Evolutionary conservation across 2,888 invertebrate genomes (phyloP), one percentile per base, ranked within the genome.

Genomic region (Cephus pygmeus): DNA sequence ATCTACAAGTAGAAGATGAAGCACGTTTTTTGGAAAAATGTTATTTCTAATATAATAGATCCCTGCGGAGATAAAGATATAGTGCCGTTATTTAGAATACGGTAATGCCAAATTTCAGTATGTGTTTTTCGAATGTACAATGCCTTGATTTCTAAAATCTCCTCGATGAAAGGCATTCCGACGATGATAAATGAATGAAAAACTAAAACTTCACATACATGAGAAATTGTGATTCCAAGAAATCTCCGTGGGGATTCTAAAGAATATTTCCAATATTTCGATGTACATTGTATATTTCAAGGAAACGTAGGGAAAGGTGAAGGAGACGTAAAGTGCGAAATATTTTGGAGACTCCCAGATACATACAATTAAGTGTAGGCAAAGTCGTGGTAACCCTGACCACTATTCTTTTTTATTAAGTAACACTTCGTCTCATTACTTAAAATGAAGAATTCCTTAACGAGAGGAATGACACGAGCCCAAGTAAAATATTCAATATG

Each of bases 311-410:
- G 56, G 23, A 56, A 40, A 56, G 56, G 56, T 23, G 56, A 56
- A 23, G 56, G 56, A 56, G 56, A 56, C 56, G 56, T 56, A 23
- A 56, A 56, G 56, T 56, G 56, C 56, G 56, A 56, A 56, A 56
- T 56, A 56, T 56, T 56, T 56, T 56, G 71, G 31, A 71, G 71
- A 71, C 71, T 71, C 71, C 31, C 71, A 34, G 71, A 71, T 31
- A 71, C 71, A 71, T 71, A 71, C 71, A 71, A 71, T 71, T 71
- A 71, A 71, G 71, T 71, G 31, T 71, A 71, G 71, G 31, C 71
- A 71, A 34, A 71, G 71, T 71, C 71, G 15, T 71, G 71, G 71
- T 71, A 71, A 71, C 71, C 71, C 71, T 71, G 15, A 71, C 71
- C 71, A 34, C 33, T 23, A 34, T 71, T 56, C 23, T 56, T 40